A percentile compares a stretch with the other conserved stretches of the same genome.
These are phyloP conservation scores for Stegostoma tigrinum DNA, from an alignment of 2,113 vertebrate species.

Conservation along the genomic window DNA sequence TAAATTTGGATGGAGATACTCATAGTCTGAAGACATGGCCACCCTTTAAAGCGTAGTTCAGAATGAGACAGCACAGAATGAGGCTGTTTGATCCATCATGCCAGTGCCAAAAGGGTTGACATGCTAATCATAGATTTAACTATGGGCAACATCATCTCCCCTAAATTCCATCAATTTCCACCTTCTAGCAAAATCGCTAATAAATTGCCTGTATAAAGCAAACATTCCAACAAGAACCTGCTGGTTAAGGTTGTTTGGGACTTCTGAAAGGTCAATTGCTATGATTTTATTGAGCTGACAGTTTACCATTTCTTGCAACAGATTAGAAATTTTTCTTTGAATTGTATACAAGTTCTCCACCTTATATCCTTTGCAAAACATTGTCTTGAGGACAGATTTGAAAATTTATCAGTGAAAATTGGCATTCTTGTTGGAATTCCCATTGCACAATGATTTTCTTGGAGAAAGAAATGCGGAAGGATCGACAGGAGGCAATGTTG, in stretches of 20 bases:
- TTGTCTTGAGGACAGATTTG: neutral
- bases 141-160: neutral
- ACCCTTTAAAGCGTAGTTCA: neutral
- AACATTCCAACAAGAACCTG: neutral
- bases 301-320: neutral
- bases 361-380: neutral
- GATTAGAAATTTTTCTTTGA: neutral
- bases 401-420: neutral
- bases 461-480: neutral
- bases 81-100: neutral
- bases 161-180: neutral
- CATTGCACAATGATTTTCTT: neutral
- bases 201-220: neutral
- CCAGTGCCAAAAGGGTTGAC: neutral
- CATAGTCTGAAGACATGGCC: neutral
- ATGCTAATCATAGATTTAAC: neutral
- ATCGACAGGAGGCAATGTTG: neutral
- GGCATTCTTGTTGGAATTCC: neutral
- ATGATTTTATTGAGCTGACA: neutral
- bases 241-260: neutral
- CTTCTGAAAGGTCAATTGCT: neutral
- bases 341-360: neutral
- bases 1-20: neutral
- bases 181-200: neutral
- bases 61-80: neutral